Conservation (phyloP, 2,113 vertebrate genomes). For the Amblyopsis rosae region DNA sequence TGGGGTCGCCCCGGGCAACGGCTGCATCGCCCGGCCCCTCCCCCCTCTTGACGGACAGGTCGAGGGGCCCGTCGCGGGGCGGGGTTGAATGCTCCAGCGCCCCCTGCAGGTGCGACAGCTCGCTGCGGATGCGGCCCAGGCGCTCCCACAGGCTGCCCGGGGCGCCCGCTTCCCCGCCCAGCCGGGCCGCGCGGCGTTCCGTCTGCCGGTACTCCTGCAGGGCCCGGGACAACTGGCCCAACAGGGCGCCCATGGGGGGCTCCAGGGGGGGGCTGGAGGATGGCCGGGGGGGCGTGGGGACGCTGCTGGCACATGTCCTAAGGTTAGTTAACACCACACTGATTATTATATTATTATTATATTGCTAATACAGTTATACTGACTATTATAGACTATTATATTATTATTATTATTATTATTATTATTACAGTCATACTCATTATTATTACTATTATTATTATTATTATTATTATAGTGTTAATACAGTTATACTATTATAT, state of each 20-base stretch:
- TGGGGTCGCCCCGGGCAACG: conserved; percentile 17
- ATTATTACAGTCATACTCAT: not conserved
- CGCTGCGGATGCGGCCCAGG: conserved; percentile 87
- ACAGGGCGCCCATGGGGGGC: conserved; percentile 75
- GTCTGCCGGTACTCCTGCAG: conserved; percentile 89
- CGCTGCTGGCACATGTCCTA: too few relatives aligned
- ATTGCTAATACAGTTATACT: too few relatives aligned
- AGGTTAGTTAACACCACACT: too few relatives aligned
- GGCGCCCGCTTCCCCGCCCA: conserved; percentile 78
- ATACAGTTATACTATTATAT: too few relatives aligned
- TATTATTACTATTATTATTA: not conserved
- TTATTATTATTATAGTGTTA: not conserved
- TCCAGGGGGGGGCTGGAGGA: conserved; percentile 47
- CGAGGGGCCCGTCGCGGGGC: conserved; percentile 84
- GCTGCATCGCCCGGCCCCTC: conserved; percentile 12
- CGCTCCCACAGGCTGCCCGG: conserved; percentile 87
- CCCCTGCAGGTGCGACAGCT: conserved; percentile 91
- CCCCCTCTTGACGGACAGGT: conserved; percentile 88
- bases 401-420: not conserved
- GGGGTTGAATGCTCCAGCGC: conserved; percentile 81
- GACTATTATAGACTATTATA: not conserved
- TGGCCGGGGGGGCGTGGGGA: too few relatives aligned
- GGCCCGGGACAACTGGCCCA: conserved; percentile 85
- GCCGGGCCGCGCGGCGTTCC: conserved; percentile 83
- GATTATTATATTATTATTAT: too few relatives aligned